These are phyloP conservation scores for Drosophila pruinosa DNA, from an alignment of 1,140 invertebrate genomes.

Conservation along the genomic window DNA sequence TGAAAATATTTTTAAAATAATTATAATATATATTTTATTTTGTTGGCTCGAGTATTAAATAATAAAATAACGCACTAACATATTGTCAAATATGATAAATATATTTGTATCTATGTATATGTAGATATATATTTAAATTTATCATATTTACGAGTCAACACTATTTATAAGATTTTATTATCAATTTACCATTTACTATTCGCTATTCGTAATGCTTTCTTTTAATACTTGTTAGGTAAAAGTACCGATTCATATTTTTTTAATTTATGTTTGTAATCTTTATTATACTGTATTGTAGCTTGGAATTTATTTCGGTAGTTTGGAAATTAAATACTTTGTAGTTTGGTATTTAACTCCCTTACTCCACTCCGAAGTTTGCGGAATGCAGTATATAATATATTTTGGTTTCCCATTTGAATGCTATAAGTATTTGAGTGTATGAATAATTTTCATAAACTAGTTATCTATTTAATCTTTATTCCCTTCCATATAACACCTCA, in stretches of 20 bases:
- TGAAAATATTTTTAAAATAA: too few species aligned
- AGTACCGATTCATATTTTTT: too few species aligned
- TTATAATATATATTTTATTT: too few species aligned
- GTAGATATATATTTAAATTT: too few species aligned
- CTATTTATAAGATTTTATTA: too few species aligned
- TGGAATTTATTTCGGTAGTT: conserved; percentile 9
- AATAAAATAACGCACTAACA: too few species aligned
- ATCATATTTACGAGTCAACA: too few species aligned
- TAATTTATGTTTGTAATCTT: not conserved
- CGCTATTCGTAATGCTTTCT: too few species aligned
- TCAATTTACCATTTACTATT: not conserved
- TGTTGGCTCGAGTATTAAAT: too few species aligned
- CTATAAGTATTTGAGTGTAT: conserved; percentile 25
- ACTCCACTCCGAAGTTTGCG: not conserved
- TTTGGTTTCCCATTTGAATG: conserved; percentile 45
- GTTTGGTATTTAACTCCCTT: conserved; percentile 20
- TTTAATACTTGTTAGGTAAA: too few species aligned
- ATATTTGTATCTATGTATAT: too few species aligned
- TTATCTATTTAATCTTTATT: not conserved
- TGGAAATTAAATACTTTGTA: conserved; percentile 6
- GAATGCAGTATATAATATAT: conserved; percentile 31
- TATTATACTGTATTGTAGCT: conserved; percentile 3
- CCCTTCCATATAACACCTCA: not conserved
- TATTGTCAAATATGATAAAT: too few species aligned
- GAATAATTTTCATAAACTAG: conserved; percentile 10